A percentile compares a stretch with the other conserved stretches of the same genome.
Evolutionary conservation across 2,888 invertebrate genomes (phyloP).

Genomic region (Harpagoxenus sublaevis): DNA sequence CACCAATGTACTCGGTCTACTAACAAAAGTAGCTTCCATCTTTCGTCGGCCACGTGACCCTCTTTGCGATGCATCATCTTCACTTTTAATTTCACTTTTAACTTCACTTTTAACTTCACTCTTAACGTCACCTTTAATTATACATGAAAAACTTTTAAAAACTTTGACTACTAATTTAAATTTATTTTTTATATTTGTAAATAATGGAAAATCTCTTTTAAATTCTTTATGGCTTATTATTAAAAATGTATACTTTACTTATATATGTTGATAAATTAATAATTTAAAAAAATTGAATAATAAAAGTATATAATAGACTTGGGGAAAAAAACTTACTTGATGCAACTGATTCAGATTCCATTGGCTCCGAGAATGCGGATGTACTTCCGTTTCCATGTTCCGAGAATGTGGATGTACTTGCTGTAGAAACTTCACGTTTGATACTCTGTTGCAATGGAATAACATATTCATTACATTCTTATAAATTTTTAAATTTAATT

Average conservation of each 20-base stretch:
- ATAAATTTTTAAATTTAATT: neutral
- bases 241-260: neutral
- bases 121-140: neutral
- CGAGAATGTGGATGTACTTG: conserved; percentile 1
- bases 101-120: neutral
- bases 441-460: neutral
- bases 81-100: neutral
- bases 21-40: neutral
- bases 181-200: neutral
- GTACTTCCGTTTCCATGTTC: neutral
- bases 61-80: neutral
- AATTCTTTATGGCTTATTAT: neutral
- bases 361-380: neutral
- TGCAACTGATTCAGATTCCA: neutral
- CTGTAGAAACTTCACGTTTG: neutral
- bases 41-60: neutral
- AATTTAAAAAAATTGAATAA: neutral
- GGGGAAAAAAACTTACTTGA: neutral
- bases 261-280: neutral
- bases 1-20: conserved; percentile 1
- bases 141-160: neutral
- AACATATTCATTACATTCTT: neutral
- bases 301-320: neutral
- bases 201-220: neutral
- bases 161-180: neutral